Evolutionary conservation across 2,797 vertebrate genomes (phyloP), one percentile per base, ranked within the genome.

Genomic region (Xyrichtys novacula): DNA sequence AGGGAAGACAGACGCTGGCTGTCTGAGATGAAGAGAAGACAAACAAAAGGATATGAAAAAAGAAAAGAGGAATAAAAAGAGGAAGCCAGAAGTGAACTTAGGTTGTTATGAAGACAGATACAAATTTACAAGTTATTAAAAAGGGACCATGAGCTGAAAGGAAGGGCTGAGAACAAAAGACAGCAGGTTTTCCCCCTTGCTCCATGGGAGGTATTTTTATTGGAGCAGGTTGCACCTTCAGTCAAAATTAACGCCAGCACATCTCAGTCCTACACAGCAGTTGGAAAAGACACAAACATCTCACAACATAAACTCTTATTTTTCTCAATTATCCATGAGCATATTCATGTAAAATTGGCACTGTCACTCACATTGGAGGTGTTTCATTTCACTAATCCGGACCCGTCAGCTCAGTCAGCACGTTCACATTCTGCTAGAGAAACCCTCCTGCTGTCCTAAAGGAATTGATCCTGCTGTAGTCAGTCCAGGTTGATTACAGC

Each of bases 81-180:
- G 19, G n/a, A 47, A 81, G 71, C 34, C 42, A 3, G 58, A n/a
- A 29, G 69, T 25, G 55, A 49, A 57, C 52, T n/a, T 17, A 14
- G 55, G 8, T 31, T 68, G 23, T 76, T 68, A 57, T 57, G 56
- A 74, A 69, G 56, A 34, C 15, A 20, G 63, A 78, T 74, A 56
- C 75, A 66, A 83, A 80, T 57, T 16, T 43, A 79, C 34, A 59
- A n/a, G 39, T 84, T 76, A 65, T 82, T 73, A 76, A 84, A 75
- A 74, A 68, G 42, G 38, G 53, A 80, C 25, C 22, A n/a, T 8
- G 63, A 60, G 62, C 9, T 26, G 14, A 12, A n/a, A 29, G 61
- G 42, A 54, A 55, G 20, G 59, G 55, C 26, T 20, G 28, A 75
- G 71, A 42, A 69, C 54, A 81, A 85, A 61, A 74, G 68, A 67